Evolutionary conservation across 2,888 invertebrate genomes (phyloP).

Genomic region (Oscheius sp.): DNA sequence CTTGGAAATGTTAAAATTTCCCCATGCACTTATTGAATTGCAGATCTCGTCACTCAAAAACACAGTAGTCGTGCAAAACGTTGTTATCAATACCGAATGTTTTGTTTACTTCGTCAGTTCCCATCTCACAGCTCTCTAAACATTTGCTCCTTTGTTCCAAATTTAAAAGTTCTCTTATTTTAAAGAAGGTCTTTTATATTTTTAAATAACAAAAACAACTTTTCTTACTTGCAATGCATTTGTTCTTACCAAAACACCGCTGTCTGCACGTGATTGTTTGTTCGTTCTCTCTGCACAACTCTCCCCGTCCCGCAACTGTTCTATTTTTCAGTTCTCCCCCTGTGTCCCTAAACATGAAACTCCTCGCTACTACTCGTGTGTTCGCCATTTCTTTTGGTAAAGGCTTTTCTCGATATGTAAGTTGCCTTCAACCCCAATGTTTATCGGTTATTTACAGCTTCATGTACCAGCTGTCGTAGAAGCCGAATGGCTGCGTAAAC

Average conservation of each 20-base stretch:
- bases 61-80: no score
- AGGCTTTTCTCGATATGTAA: neutral
- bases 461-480: slow-evolving; percentile 28
- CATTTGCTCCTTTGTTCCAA: no score
- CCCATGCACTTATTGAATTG: no score
- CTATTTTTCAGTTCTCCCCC: neutral
- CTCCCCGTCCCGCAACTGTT: neutral
- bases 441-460: neutral
- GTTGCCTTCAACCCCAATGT: neutral
- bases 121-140: no score
- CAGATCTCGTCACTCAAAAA: no score
- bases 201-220: neutral
- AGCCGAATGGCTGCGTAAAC: slow-evolving; percentile 15
- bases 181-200: neutral
- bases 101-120: no score
- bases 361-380: neutral
- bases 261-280: slow-evolving; percentile 10
- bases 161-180: no score
- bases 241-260: neutral
- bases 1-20: no score
- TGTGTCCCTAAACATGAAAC: neutral
- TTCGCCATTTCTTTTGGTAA: neutral
- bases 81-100: no score
- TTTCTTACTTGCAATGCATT: neutral
- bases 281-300: slow-evolving; percentile 4